Percentiles rank a stretch among this genome's conserved stretches.
Evolutionary conservation across 2,797 vertebrate genomes (phyloP).

Genomic region (Dallia pectoralis): DNA sequence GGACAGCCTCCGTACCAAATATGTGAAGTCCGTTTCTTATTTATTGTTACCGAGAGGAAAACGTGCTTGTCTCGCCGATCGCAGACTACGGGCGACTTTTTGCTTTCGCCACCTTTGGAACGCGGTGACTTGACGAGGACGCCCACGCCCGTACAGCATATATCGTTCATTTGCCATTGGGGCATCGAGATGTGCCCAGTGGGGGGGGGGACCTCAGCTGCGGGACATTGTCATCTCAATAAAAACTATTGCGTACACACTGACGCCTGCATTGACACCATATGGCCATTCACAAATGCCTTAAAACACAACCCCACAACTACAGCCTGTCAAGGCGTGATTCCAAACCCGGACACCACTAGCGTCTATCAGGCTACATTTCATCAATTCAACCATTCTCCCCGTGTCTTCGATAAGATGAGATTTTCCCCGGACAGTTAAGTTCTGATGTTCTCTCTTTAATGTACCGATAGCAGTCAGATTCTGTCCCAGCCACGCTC

Average conservation of each 20-base stretch:
- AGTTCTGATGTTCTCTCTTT: neutral
- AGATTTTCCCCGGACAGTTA: neutral
- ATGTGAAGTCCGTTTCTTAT: constrained; percentile 56
- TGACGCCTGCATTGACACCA: neutral
- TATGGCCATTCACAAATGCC: neutral
- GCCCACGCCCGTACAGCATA: constrained; percentile 22
- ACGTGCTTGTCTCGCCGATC: constrained; percentile 41
- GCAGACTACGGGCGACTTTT: constrained; percentile 39
- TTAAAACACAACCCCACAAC: neutral
- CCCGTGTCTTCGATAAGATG: neutral
- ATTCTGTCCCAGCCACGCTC: neutral
- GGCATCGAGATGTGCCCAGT: too few species aligned
- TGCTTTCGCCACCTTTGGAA: constrained; percentile 37
- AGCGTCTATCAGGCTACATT: neutral
- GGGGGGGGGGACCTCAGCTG: too few species aligned
- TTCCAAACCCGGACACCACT: neutral
- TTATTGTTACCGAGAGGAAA: constrained; percentile 56
- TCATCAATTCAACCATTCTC: neutral
- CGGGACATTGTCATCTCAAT: neutral
- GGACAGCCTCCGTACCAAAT: constrained; percentile 34
- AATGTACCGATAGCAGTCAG: constrained; percentile 3
- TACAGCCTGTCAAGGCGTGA: neutral
- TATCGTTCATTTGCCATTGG: neutral
- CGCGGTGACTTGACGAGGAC: constrained; percentile 46
- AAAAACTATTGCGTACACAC: neutral